Evolutionary conservation across 37 sponge, comb jelly and placozoan genomes (phyloP).

Genomic region (Agelas oroides): DNA sequence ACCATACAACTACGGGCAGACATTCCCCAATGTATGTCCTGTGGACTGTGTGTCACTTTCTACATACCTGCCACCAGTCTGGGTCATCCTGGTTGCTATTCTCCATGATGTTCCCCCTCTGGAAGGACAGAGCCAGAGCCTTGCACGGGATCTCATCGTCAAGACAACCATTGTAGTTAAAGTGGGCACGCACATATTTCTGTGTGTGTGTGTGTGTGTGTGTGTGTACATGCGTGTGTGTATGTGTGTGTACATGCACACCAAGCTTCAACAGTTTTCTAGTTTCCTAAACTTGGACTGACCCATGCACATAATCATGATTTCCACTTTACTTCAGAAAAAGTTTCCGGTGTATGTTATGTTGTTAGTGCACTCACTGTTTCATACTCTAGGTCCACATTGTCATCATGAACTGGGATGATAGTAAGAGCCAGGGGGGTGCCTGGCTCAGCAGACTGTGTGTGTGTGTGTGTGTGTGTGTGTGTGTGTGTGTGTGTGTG

Average conservation of each 20-base stretch:
- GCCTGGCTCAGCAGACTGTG: conserved; percentile 52
- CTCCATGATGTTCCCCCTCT: conserved; percentile 92
- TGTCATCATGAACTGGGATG: conserved; percentile 81
- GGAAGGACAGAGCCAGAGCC: conserved; percentile 84
- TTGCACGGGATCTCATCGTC: conserved; percentile 88
- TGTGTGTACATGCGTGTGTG: too few relatives aligned
- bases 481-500: conserved; percentile 28
- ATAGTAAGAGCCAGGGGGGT: conserved; percentile 61
- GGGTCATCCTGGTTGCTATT: conserved; percentile 95
- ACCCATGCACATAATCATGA: too few relatives aligned
- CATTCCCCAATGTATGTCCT: too few relatives aligned
- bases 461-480: conserved; percentile 19
- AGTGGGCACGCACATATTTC: conserved; percentile 90
- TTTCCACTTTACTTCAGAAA: too few relatives aligned
- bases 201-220: conserved; percentile 21
- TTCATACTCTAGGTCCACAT: conserved; percentile 51
- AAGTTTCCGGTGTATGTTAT: too few relatives aligned
- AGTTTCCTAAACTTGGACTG: too few relatives aligned
- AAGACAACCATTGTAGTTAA: conserved; percentile 71
- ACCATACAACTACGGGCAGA: too few relatives aligned
- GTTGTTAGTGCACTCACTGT: conserved; percentile 47
- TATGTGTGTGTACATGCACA: too few relatives aligned
- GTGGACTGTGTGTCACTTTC: too few relatives aligned
- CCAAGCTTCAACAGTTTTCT: too few relatives aligned
- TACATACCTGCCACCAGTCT: conserved; percentile 97